phyloP scores from a whole-genome alignment of 1,140 invertebrate genomes.

The Drosophila obscura region DNA sequence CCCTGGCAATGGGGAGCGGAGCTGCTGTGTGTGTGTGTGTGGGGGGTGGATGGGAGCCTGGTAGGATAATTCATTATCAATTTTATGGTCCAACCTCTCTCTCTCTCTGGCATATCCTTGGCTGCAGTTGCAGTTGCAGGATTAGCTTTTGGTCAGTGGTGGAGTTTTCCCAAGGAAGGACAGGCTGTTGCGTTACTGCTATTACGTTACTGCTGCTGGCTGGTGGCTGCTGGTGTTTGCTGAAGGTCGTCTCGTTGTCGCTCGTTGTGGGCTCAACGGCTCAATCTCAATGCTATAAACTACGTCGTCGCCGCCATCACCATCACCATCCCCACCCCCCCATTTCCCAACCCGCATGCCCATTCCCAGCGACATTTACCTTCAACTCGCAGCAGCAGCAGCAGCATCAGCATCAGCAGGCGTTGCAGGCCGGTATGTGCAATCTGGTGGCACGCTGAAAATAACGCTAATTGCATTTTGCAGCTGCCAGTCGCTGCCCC shows the following conservation, averaged over 20 bases:
- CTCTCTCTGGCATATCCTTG: conserved; percentile 13
- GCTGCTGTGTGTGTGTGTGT: background rate
- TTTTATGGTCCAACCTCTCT: conserved; percentile 52
- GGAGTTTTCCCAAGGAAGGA: conserved; percentile 13
- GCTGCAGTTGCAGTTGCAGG: conserved; percentile 17
- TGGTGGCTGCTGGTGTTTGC: conserved; percentile 5
- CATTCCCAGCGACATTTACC: conserved; percentile 50
- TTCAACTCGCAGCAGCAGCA: conserved; percentile 55
- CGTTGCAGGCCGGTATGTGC: conserved; percentile 63
- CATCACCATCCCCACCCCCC: too few species aligned
- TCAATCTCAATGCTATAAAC: conserved; percentile 78
- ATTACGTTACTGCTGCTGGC: conserved; percentile 12
- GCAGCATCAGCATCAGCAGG: background rate
- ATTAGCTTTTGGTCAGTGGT: conserved; percentile 35
- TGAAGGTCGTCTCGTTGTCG: conserved; percentile 43
- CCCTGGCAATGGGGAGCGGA: background rate
- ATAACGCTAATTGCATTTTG: conserved; percentile 76
- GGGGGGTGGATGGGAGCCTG: conserved; percentile 7
- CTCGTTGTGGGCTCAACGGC: conserved; percentile 43
- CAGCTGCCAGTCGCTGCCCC: conserved; percentile 41
- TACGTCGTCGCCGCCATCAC: conserved; percentile 54
- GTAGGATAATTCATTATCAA: conserved; percentile 80
- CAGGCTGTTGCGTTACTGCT: conserved; percentile 16
- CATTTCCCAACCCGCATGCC: background rate
- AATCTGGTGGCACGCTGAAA: conserved; percentile 70